Percentiles rank a stretch among this genome's conserved stretches.
Evolutionary conservation across 2,888 invertebrate species (phyloP).

Genomic region (Lasioglossum morio): DNA sequence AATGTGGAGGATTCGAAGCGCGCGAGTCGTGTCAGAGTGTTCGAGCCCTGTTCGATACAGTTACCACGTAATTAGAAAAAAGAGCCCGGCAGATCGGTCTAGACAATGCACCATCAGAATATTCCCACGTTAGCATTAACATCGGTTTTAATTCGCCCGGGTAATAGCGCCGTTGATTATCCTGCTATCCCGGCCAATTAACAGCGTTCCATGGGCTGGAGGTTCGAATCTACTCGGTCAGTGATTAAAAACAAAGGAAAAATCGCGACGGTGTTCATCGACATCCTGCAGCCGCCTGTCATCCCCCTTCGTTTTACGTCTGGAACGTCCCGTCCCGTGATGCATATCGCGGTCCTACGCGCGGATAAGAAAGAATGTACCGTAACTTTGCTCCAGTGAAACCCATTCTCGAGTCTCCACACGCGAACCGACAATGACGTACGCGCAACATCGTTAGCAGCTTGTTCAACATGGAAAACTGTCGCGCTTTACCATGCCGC

Average conservation of each 20-base stretch:
- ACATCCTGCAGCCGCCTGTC: constrained; percentile 54
- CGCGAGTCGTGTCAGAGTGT: background rate
- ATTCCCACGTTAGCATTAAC: constrained; percentile 71
- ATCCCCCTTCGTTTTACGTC: constrained; percentile 45
- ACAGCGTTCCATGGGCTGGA: constrained; percentile 51
- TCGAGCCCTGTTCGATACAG: constrained; percentile 50
- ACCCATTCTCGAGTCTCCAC: constrained; percentile 24
- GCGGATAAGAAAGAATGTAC: constrained; percentile 42
- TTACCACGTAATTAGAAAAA: constrained; percentile 57
- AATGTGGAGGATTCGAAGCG: constrained; percentile 17
- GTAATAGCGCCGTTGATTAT: constrained; percentile 68
- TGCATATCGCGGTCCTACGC: constrained; percentile 36
- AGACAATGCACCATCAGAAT: constrained; percentile 66
- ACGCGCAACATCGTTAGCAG: background rate
- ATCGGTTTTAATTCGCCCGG: constrained; percentile 69
- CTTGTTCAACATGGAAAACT: background rate
- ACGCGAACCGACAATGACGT: constrained; percentile 13
- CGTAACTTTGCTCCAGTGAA: constrained; percentile 49
- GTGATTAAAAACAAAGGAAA: constrained; percentile 61
- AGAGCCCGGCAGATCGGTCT: constrained; percentile 42
- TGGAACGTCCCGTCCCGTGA: constrained; percentile 15
- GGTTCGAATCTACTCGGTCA: constrained; percentile 62
- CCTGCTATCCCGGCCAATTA: constrained; percentile 67
- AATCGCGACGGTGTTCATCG: constrained; percentile 59
- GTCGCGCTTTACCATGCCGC: background rate